Evolutionary conservation across 2,113 vertebrate genomes (phyloP), one percentile per base, ranked within the genome.

Genomic region (Xenopus borealis): DNA sequence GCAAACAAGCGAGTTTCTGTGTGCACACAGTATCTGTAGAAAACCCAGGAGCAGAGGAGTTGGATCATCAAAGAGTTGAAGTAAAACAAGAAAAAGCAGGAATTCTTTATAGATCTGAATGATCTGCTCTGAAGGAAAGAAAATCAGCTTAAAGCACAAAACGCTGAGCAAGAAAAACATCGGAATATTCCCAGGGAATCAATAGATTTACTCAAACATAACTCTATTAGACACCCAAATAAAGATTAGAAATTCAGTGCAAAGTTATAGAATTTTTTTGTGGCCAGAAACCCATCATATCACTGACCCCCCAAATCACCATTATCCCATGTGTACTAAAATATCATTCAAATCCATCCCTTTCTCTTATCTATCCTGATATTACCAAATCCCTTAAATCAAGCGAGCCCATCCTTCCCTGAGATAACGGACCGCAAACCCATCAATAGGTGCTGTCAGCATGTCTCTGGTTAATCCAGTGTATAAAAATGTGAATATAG

Each of bases 201-300:
- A 62, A 62, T 71, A 71, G 55, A 71, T 71, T 59, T 71, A 59
- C 55, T 71, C 53, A 59, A 40, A 70, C 30, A 59, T 70, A 44
- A 59, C 68, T 23, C 67, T 27, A 0, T 59, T 23, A 62, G 27
- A 23, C 9, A 62, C 18, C 4, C 8, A 27, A n/a, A 62, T 70
- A 58, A 58, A 70, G 20, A 70, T 2, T 58, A 17, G 30, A 57
- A 69, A 58, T 58, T 70, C 68, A 70, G 23, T 69, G 66, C 66
- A 27, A 40, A 6, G 9, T 18, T 27, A 27, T 27, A 27, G 59
- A 5, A 2, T 23, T 4, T 1, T 58, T 57, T 53, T 46, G 68
- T 27, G 14, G 68, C 27, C 16, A 44, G 27, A 17, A 45, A 57
- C 23, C 53, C 45, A 12, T 45, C 23, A 27, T 27, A 27, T 27